Evolutionary conservation across 37 sponge, comb jelly and placozoan species (phyloP).

Genomic region (Ianthella basta): DNA sequence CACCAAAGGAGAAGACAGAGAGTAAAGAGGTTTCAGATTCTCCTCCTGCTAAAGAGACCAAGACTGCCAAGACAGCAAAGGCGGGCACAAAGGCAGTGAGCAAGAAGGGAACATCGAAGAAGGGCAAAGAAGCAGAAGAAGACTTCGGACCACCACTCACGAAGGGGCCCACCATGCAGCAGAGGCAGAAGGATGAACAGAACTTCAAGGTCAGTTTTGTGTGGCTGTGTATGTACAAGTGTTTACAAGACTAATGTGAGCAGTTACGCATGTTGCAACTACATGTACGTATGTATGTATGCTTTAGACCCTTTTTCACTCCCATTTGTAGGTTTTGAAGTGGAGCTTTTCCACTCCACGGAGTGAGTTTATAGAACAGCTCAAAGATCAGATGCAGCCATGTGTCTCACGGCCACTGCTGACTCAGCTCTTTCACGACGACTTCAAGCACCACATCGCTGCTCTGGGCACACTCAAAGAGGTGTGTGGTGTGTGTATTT

Average conservation of each 20-base stretch:
- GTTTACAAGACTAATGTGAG: no score
- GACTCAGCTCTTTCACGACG: conserved; percentile 81
- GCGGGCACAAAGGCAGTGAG: conserved; percentile 1
- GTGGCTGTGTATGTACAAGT: no score
- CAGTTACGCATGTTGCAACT: background rate
- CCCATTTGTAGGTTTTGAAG: conserved; percentile 54
- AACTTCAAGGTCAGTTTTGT: conserved; percentile 63
- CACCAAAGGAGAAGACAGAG: conserved; percentile 27
- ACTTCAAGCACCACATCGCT: conserved; percentile 86
- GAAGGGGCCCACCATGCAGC: conserved; percentile 52
- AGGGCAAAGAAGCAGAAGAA: conserved; percentile 27
- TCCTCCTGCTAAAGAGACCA: conserved; percentile 14
- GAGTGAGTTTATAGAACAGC: conserved; percentile 85
- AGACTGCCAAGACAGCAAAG: conserved; percentile 11
- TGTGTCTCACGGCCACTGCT: conserved; percentile 70
- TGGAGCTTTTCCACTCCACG: conserved; percentile 89
- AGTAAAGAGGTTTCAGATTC: background rate
- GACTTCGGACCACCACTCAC: conserved; percentile 43
- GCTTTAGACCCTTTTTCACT: background rate
- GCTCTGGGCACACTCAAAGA: conserved; percentile 74
- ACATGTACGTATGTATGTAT: background rate
- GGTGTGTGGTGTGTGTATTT: conserved; percentile 6
- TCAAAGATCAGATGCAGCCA: conserved; percentile 86
- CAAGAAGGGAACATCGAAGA: background rate
- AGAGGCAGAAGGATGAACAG: conserved; percentile 75